A percentile compares a stretch with the other conserved stretches of the same genome.
These are phyloP conservation scores for Adelphocoris suturalis DNA, from an alignment of 2,888 invertebrate genomes.

Conservation along the genomic window DNA sequence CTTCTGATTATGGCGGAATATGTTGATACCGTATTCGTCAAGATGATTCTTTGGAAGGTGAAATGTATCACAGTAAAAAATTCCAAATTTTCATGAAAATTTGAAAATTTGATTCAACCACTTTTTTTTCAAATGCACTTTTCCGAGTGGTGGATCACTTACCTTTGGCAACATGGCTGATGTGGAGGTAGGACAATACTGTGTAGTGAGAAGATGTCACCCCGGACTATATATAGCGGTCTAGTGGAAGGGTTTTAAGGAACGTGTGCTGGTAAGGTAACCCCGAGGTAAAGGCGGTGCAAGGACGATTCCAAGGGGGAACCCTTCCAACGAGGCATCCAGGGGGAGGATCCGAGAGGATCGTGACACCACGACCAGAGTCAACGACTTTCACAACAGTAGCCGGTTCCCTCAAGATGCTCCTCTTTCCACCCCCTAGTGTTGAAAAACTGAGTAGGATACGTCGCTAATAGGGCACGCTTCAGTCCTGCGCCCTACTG, in stretches of 20 bases:
- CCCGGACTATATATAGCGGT: conserved; percentile 58
- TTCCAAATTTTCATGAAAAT: neutral
- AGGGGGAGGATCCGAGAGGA: conserved; percentile 60
- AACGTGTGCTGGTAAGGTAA: conserved; percentile 63
- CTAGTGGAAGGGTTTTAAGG: conserved; percentile 66
- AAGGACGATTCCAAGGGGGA: conserved; percentile 59
- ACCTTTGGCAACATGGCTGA: conserved; percentile 63
- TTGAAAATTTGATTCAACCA: neutral
- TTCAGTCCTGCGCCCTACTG: conserved; percentile 13
- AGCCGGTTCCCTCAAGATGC: conserved; percentile 58
- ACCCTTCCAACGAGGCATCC: conserved; percentile 57
- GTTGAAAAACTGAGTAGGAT: conserved; percentile 56
- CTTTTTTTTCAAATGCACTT: neutral
- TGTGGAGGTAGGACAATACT: conserved; percentile 62
- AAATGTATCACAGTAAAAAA: neutral
- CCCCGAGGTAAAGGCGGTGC: conserved; percentile 65
- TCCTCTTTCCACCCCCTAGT: conserved; percentile 62
- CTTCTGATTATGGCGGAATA: too few relatives aligned
- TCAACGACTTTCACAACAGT: conserved; percentile 68
- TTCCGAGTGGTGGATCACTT: neutral
- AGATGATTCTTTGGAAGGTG: too few relatives aligned
- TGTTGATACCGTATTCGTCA: too few relatives aligned
- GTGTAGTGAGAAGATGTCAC: conserved; percentile 63
- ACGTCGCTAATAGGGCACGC: conserved; percentile 62
- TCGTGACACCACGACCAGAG: conserved; percentile 70